These are phyloP conservation scores for Ochropleura plecta DNA, from an alignment of 2,888 invertebrate genomes.

Conservation along the genomic window DNA sequence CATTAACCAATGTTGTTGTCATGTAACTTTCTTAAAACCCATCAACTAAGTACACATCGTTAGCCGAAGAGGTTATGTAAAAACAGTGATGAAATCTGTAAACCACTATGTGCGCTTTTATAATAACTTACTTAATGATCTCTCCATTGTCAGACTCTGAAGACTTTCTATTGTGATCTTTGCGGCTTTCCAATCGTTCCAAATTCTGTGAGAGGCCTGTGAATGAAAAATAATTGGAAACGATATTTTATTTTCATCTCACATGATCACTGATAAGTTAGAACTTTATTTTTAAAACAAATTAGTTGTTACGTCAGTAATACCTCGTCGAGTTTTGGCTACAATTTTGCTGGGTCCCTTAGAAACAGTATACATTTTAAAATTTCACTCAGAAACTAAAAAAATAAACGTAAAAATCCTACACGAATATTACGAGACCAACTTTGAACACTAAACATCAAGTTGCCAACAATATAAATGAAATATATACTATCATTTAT, in stretches of 20 bases:
- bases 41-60: constrained; percentile 54
- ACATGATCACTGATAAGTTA: constrained; percentile 65
- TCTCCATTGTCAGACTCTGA: constrained; percentile 93
- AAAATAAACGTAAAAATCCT: constrained; percentile 84
- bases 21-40: constrained; percentile 41
- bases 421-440: constrained; percentile 76
- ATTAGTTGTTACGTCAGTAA: constrained; percentile 37
- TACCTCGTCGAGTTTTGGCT: constrained; percentile 96
- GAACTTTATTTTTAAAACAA: constrained; percentile 44
- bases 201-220: constrained; percentile 95
- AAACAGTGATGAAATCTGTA: constrained; percentile 84
- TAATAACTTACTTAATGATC: constrained; percentile 91
- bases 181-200: constrained; percentile 94
- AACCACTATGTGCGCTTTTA: constrained; percentile 62
- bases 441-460: constrained; percentile 46
- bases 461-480: constrained; percentile 55
- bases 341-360: constrained; percentile 97
- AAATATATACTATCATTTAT: neutral
- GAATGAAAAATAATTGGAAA: constrained; percentile 73
- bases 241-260: constrained; percentile 71
- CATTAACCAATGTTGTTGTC: constrained; percentile 7
- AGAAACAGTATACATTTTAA: constrained; percentile 95
- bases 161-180: constrained; percentile 93
- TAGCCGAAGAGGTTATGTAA: constrained; percentile 87
- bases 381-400: constrained; percentile 83